Percentiles rank a stretch among this genome's conserved stretches.
phyloP scores from a whole-genome alignment of 2,888 invertebrate genomes.

The Gortyna flavago region DNA sequence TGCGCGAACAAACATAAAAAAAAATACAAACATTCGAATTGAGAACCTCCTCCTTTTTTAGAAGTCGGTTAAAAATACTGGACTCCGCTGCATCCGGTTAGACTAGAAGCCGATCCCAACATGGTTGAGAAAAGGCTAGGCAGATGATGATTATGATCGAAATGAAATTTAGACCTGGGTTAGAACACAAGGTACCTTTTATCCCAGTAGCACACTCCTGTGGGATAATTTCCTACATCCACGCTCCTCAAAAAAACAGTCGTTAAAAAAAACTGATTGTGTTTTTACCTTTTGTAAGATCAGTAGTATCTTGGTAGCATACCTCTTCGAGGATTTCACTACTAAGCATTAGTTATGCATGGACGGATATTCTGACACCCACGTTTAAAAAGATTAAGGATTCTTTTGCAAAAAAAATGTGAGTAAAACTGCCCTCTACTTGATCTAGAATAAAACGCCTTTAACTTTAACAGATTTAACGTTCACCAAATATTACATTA shows the following conservation, averaged over 20 bases:
- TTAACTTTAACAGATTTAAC: constrained; percentile 22
- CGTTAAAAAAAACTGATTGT: neutral
- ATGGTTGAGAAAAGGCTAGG: too few species aligned
- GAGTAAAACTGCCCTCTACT: neutral
- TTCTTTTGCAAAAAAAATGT: neutral
- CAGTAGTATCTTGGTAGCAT: neutral
- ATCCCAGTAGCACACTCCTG: too few species aligned
- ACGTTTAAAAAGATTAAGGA: neutral
- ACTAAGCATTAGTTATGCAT: neutral
- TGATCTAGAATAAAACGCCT: constrained; percentile 1
- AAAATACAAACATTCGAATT: too few species aligned
- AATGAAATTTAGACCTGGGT: neutral
- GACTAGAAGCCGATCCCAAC: too few species aligned
- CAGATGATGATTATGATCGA: too few species aligned
- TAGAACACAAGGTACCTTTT: too few species aligned
- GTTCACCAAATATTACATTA: constrained; percentile 36
- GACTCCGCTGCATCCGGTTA: too few species aligned
- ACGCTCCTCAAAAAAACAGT: neutral
- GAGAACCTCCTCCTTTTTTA: too few species aligned
- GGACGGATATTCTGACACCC: neutral
- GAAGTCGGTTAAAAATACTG: too few species aligned
- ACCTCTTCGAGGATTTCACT: neutral
- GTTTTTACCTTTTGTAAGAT: neutral
- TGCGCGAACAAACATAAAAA: too few species aligned
- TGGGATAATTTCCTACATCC: neutral